Percentiles rank a stretch among this genome's conserved stretches.
Evolutionary conservation across 2,888 invertebrate species (phyloP).

Genomic region (Torymus auratus): DNA sequence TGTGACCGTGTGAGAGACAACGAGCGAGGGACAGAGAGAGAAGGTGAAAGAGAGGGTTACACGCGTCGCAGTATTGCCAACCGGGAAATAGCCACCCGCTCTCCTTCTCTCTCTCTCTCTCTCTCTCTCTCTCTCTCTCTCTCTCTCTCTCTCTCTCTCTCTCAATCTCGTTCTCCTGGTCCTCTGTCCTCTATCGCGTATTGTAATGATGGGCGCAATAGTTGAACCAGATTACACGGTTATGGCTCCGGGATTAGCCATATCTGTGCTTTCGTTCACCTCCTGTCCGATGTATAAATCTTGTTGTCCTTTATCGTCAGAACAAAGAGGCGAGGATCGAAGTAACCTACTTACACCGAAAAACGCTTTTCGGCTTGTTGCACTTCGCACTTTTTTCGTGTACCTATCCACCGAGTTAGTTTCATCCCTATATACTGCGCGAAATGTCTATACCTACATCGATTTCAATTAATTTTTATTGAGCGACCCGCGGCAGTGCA

Average conservation of each 20-base stretch:
- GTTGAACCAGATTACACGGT: conserved; percentile 63
- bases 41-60: conserved; percentile 2
- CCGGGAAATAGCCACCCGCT: conserved; percentile 7
- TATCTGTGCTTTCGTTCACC: conserved; percentile 47
- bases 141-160: background rate
- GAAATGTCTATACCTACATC: conserved; percentile 15
- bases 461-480: conserved; percentile 48
- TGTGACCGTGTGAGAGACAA: conserved; percentile 65
- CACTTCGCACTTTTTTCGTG: too few species aligned
- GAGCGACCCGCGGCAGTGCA: background rate
- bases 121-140: conserved; percentile 20
- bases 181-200: conserved; percentile 17
- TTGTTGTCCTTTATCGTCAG: background rate
- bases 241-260: conserved; percentile 61
- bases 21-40: conserved; percentile 48
- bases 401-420: too few species aligned
- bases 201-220: conserved; percentile 62
- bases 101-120: background rate
- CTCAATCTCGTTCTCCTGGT: conserved; percentile 2
- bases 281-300: conserved; percentile 42
- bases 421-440: too few species aligned
- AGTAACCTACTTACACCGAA: too few species aligned
- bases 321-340: too few species aligned
- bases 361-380: too few species aligned
- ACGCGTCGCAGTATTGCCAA: conserved; percentile 6